Conservation (phyloP, 2,888 invertebrate genomes). For the Drosophila gaucha region DNA sequence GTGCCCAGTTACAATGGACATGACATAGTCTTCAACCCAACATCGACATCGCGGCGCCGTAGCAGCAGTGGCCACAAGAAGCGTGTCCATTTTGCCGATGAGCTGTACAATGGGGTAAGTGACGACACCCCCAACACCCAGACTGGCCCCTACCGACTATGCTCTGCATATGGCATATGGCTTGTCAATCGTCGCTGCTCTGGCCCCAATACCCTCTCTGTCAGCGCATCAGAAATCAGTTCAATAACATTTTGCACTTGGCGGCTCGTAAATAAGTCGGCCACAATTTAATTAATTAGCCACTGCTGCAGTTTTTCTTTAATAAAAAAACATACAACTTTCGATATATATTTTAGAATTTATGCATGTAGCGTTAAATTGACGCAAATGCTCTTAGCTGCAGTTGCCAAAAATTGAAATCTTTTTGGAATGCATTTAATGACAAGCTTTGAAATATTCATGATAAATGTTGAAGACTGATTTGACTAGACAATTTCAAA, state of each 20-base stretch:
- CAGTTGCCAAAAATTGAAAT: conserved; percentile 23
- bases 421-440: conserved; percentile 16
- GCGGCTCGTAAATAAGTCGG: conserved; percentile 75
- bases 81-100: conserved; percentile 85
- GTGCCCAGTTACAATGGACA: conserved; percentile 58
- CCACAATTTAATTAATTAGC: conserved; percentile 70
- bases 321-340: conserved; percentile 23
- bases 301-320: conserved; percentile 61
- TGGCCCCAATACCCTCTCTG: conserved; percentile 65
- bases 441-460: conserved; percentile 13
- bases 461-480: conserved; percentile 13
- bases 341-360: conserved; percentile 27
- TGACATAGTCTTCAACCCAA: conserved; percentile 11
- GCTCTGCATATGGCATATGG: conserved; percentile 27
- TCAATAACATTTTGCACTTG: conserved; percentile 73
- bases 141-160: neutral
- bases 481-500: conserved; percentile 19
- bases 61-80: conserved; percentile 77
- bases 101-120: conserved; percentile 69
- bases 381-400: conserved; percentile 44
- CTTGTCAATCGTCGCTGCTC: conserved; percentile 66
- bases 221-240: conserved; percentile 71
- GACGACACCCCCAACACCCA: conserved; percentile 5
- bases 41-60: conserved; percentile 46
- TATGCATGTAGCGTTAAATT: conserved; percentile 32